A percentile compares a stretch with the other conserved stretches of the same genome.
Conservation (phyloP, 2,888 invertebrate species). For the Psococerastis gibbosa region DNA sequence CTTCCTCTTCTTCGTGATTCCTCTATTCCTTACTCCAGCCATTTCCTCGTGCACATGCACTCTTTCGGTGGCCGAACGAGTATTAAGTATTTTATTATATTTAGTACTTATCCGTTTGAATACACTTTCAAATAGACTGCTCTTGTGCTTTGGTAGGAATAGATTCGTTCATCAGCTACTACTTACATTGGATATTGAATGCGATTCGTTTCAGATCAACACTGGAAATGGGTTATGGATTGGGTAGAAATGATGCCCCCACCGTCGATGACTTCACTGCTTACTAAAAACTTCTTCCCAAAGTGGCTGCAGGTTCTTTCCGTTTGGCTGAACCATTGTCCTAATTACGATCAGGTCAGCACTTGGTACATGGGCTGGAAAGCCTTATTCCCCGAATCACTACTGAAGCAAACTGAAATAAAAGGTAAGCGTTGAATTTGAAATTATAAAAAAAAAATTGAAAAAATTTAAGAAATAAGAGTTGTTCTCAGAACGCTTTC, state of each 20-base stretch:
- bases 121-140: too few species aligned
- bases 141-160: too few species aligned
- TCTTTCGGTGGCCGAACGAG: too few species aligned
- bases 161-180: too few species aligned
- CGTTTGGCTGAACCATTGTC: constrained; percentile 79
- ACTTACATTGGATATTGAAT: too few species aligned
- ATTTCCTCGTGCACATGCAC: too few species aligned
- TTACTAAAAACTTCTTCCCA: constrained; percentile 83
- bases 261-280: constrained; percentile 53
- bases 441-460: too few species aligned
- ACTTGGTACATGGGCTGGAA: constrained; percentile 62
- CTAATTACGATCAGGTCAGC: constrained; percentile 77
- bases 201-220: constrained; percentile 44
- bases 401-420: constrained; percentile 34
- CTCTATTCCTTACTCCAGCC: too few species aligned
- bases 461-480: neutral
- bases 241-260: constrained; percentile 77
- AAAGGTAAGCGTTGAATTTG: constrained; percentile 26
- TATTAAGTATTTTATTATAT: too few species aligned
- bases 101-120: too few species aligned
- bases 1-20: too few species aligned
- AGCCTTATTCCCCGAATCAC: constrained; percentile 28
- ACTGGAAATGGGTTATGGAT: constrained; percentile 88
- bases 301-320: constrained; percentile 73
- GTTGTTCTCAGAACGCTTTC: neutral